phyloP scores from a whole-genome alignment of 2,888 invertebrate genomes.

The Caenorhabditis sp. region DNA sequence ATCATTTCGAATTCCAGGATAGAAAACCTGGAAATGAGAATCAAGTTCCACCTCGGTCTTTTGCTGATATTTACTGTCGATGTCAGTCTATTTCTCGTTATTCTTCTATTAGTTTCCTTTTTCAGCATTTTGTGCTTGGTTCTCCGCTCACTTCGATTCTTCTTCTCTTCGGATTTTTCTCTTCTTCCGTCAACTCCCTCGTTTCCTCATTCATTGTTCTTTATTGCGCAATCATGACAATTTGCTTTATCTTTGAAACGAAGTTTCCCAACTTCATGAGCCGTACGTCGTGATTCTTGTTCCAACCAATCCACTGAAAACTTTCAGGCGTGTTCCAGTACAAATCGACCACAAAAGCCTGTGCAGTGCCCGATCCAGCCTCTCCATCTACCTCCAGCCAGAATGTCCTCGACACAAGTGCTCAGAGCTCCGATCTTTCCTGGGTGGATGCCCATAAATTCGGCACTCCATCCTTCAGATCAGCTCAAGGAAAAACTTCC shows the following conservation, averaged over 20 bases:
- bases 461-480: constrained; percentile 34
- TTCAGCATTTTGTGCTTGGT: constrained; percentile 33
- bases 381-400: constrained; percentile 5
- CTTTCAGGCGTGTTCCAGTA: constrained; percentile 14
- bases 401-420: constrained; percentile 16
- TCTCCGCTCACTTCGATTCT: constrained; percentile 24
- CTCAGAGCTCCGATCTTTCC: constrained; percentile 31
- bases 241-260: constrained; percentile 24
- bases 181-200: background rate
- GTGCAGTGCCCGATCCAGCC: background rate
- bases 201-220: background rate
- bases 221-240: constrained; percentile 13
- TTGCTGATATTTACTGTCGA: constrained; percentile 17
- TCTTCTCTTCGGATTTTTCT: constrained; percentile 29
- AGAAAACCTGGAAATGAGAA: background rate
- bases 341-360: background rate
- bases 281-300: background rate
- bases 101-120: background rate
- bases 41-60: constrained; percentile 35
- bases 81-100: constrained; percentile 9
- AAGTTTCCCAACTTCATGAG: constrained; percentile 34
- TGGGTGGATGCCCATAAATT: constrained; percentile 56
- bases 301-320: background rate
- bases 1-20: constrained; percentile 14
- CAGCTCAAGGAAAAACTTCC: constrained; percentile 24